These are phyloP conservation scores for Caenorhabditis sp. DNA, from an alignment of 2,888 invertebrate genomes.

Conservation along the genomic window DNA sequence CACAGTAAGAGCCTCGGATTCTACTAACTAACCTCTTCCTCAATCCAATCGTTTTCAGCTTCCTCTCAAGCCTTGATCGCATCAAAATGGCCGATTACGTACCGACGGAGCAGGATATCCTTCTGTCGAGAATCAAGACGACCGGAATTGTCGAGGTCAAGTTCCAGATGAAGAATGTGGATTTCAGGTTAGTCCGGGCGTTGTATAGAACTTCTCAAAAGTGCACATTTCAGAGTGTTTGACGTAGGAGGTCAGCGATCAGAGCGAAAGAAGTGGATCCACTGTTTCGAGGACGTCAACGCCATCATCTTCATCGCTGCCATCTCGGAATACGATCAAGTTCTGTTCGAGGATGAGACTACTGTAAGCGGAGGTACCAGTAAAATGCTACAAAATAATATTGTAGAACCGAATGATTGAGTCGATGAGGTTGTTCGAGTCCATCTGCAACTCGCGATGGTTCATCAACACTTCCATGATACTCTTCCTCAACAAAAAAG, in stretches of 20 bases:
- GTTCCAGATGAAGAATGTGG: constrained; percentile 79
- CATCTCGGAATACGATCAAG: constrained; percentile 77
- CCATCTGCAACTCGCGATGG: constrained; percentile 78
- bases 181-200: constrained; percentile 69
- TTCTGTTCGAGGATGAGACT: constrained; percentile 78
- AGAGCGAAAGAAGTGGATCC: constrained; percentile 76
- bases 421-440: constrained; percentile 78
- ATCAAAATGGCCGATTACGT: constrained; percentile 70
- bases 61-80: constrained; percentile 73
- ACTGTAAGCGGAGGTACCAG: constrained; percentile 63
- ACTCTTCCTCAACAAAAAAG: constrained; percentile 78
- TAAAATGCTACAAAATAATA: background rate
- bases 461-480: constrained; percentile 79
- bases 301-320: constrained; percentile 77
- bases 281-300: constrained; percentile 78
- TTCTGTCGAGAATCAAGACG: constrained; percentile 78
- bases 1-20: too few species aligned
- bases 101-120: constrained; percentile 78
- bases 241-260: constrained; percentile 79
- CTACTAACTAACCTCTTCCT: too few species aligned
- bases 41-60: constrained; percentile 75
- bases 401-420: constrained; percentile 79
- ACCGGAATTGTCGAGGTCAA: constrained; percentile 79
- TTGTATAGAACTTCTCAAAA: background rate
- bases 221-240: constrained; percentile 72